Conservation (phyloP, 2,888 invertebrate genomes). For the Drepana falcataria region DNA sequence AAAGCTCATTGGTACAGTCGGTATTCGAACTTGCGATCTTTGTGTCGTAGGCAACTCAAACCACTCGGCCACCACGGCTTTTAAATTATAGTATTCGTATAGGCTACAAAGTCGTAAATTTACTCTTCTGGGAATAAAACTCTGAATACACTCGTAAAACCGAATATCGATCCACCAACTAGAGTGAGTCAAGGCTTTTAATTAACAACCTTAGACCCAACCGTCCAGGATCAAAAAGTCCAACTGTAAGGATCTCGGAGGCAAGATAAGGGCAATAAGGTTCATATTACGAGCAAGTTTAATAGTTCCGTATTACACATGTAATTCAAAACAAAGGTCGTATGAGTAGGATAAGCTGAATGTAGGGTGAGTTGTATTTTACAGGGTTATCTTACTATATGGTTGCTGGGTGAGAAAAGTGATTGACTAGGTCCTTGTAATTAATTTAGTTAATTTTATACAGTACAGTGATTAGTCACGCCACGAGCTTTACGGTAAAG, state of each 20-base stretch:
- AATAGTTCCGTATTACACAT: conserved; percentile 19
- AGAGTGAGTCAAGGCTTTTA: conserved; percentile 22
- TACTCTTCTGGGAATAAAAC: too few species aligned
- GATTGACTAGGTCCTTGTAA: too few species aligned
- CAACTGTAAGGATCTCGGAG: conserved; percentile 33
- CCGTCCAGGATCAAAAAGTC: conserved; percentile 46
- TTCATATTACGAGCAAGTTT: conserved; percentile 20
- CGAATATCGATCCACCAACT: conserved; percentile 21
- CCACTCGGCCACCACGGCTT: too few species aligned
- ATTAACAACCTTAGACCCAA: conserved; percentile 32
- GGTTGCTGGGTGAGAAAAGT: conserved; percentile 6
- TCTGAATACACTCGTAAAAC: too few species aligned
- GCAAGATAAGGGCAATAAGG: conserved; percentile 29
- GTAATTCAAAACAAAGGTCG: conserved; percentile 22
- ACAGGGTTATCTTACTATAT: conserved; percentile 19
- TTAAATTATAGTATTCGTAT: too few species aligned
- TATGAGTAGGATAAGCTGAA: conserved; percentile 20
- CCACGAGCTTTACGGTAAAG: too few species aligned
- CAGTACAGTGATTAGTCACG: too few species aligned
- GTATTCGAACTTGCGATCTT: too few species aligned
- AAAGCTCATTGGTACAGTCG: too few species aligned
- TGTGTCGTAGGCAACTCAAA: too few species aligned
- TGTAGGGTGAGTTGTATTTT: conserved; percentile 22
- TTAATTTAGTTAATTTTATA: too few species aligned
- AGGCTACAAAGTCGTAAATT: too few species aligned